Conservation (phyloP, 2,888 invertebrate genomes). For the Cactoblastis cactorum region DNA sequence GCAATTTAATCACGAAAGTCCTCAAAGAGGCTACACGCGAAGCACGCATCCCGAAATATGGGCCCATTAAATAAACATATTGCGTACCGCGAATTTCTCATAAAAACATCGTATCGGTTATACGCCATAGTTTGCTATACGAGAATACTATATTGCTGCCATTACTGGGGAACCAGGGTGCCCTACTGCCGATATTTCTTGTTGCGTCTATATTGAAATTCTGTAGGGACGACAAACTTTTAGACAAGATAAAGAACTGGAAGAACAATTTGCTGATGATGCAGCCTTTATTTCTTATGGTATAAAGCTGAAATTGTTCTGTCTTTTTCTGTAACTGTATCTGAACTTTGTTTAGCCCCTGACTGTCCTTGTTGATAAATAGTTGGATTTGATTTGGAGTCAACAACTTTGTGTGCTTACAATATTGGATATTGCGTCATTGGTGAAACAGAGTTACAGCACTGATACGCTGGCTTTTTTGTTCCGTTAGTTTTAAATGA, state of each 20-base stretch:
- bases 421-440: neutral
- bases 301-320: slow-evolving; percentile 14
- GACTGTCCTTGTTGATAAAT: slow-evolving; percentile 11
- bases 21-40: slow-evolving; percentile 27
- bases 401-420: neutral
- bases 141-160: slow-evolving; percentile 27
- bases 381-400: slow-evolving; percentile 8
- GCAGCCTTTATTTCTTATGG: slow-evolving; percentile 7
- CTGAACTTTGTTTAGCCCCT: neutral
- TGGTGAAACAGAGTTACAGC: neutral
- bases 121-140: slow-evolving; percentile 44
- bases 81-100: slow-evolving; percentile 56
- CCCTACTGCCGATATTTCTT: slow-evolving; percentile 57
- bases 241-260: slow-evolving; percentile 28
- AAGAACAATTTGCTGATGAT: slow-evolving; percentile 14
- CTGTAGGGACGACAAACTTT: slow-evolving; percentile 52
- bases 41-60: slow-evolving; percentile 47
- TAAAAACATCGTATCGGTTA: slow-evolving; percentile 62
- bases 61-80: slow-evolving; percentile 62
- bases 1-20: slow-evolving; percentile 28
- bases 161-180: slow-evolving; percentile 41
- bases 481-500: neutral
- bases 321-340: neutral
- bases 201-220: slow-evolving; percentile 69
- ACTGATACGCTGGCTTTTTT: neutral